Conservation (phyloP, 2,113 vertebrate species). For the Etheostoma cragini region DNA sequence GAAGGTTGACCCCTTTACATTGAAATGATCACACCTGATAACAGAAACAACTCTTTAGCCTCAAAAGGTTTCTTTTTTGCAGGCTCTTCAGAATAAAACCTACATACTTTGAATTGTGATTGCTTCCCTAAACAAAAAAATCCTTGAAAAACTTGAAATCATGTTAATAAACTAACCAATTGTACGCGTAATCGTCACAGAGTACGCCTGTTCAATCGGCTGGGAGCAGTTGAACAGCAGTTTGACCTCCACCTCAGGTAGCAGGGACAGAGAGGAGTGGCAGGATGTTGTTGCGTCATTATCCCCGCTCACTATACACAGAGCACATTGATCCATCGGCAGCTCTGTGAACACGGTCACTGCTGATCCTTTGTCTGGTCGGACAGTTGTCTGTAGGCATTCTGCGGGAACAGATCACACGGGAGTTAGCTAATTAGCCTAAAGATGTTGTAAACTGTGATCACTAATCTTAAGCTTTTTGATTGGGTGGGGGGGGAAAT, state of each 20-base stretch:
- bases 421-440: neutral
- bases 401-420: slow-evolving; percentile 65
- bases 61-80: neutral
- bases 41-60: neutral
- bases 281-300: slow-evolving; percentile 39
- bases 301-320: slow-evolving; percentile 30
- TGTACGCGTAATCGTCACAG: slow-evolving; percentile 76
- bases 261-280: slow-evolving; percentile 66
- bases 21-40: neutral
- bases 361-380: slow-evolving; percentile 37
- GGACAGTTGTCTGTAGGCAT: slow-evolving; percentile 70
- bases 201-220: slow-evolving; percentile 72
- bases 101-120: neutral
- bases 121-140: neutral
- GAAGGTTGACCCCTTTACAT: neutral
- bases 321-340: slow-evolving; percentile 59
- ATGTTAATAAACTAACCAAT: slow-evolving; percentile 81
- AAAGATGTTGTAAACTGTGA: neutral
- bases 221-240: slow-evolving; percentile 85
- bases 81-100: neutral
- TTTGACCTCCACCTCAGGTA: slow-evolving; percentile 68
- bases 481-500: neutral
- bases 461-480: neutral
- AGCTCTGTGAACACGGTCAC: slow-evolving; percentile 67
- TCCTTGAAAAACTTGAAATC: neutral